phyloP scores from a whole-genome alignment of 2,888 invertebrate genomes.

The Acronicta psi region DNA sequence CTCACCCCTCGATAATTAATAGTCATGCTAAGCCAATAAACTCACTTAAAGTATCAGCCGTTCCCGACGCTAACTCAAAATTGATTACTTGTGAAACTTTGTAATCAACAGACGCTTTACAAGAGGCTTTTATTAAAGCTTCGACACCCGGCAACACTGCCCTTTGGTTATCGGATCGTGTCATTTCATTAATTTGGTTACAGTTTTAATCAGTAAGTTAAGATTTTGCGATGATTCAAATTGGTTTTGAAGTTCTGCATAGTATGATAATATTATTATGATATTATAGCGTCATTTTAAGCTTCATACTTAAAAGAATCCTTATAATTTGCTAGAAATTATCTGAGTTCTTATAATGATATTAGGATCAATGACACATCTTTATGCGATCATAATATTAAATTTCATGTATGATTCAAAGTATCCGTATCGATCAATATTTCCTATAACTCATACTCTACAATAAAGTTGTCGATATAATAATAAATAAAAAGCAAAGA shows the following conservation, averaged over 20 bases:
- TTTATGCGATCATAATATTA: too few species aligned
- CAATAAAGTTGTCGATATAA: conserved; percentile 25
- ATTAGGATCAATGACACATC: too few species aligned
- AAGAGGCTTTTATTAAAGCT: conserved; percentile 46
- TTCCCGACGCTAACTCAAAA: conserved; percentile 51
- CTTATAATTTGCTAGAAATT: too few species aligned
- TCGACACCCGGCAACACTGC: conserved; percentile 30
- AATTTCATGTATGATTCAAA: not conserved
- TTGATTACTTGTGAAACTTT: conserved; percentile 56
- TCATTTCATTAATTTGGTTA: conserved; percentile 43
- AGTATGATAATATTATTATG: too few species aligned
- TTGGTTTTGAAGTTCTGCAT: too few species aligned
- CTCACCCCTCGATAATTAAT: conserved; percentile 47
- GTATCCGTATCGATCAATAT: not conserved
- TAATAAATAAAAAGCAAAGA: conserved; percentile 19
- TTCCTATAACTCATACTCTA: conserved; percentile 10
- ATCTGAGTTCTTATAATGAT: too few species aligned
- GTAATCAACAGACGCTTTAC: conserved; percentile 52
- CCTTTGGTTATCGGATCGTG: conserved; percentile 42
- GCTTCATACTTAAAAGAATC: too few species aligned
- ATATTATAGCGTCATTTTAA: too few species aligned
- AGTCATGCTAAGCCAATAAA: conserved; percentile 53
- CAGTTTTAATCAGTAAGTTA: conserved; percentile 23
- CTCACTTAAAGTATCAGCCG: conserved; percentile 47
- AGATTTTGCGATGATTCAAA: not conserved